Evolutionary conservation across 35 echinoderm and acorn worm genomes (phyloP).

Genomic region (Strongylocentrotus purpuratus): DNA sequence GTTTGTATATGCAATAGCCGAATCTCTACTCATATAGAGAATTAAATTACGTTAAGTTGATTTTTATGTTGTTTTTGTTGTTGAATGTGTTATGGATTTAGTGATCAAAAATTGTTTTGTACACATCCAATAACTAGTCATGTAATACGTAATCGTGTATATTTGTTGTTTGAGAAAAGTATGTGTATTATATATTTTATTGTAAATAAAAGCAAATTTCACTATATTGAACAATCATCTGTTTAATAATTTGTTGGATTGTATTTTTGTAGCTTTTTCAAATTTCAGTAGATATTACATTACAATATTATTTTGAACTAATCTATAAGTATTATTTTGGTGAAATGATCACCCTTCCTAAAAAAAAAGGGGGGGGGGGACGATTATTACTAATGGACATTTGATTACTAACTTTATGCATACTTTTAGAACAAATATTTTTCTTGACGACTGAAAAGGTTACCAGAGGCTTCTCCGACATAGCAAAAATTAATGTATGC

Average conservation of each 20-base stretch:
- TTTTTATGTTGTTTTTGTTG: not conserved
- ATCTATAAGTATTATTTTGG: too few relatives aligned
- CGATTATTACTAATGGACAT: too few relatives aligned
- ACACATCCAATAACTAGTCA: not conserved
- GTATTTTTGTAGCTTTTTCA: not conserved
- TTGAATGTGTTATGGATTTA: not conserved
- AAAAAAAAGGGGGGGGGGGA: too few relatives aligned
- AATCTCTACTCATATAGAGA: not conserved
- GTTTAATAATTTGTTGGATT: not conserved
- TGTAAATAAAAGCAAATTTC: not conserved
- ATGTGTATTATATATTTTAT: not conserved
- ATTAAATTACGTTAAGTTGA: not conserved
- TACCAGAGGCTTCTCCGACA: too few relatives aligned
- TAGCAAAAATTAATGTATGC: too few relatives aligned
- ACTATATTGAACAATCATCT: not conserved
- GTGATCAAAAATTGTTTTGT: not conserved
- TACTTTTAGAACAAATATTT: too few relatives aligned
- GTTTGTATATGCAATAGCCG: not conserved
- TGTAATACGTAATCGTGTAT: not conserved
- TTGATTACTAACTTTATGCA: too few relatives aligned
- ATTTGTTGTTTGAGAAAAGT: not conserved
- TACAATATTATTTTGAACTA: not conserved
- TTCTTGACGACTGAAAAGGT: too few relatives aligned
- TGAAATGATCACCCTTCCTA: too few relatives aligned
- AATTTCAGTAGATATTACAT: not conserved